Evolutionary conservation across 2,113 vertebrate species (phyloP).

Genomic region (Neofelis nebulosa): DNA sequence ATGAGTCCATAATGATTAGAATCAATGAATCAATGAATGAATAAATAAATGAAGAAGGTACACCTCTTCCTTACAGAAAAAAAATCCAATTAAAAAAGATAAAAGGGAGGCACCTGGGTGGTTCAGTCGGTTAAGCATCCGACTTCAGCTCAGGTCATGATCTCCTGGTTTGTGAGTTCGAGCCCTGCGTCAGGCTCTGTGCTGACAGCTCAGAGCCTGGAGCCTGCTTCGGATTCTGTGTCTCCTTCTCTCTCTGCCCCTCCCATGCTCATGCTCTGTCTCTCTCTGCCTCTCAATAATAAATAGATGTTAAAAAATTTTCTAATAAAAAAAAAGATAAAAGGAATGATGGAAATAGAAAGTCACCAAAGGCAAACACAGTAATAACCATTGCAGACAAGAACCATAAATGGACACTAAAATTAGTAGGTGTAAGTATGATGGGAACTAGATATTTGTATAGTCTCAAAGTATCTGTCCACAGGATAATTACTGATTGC

Average conservation of each 20-base stretch:
- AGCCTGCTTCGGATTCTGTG: too few species aligned
- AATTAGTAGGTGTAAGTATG: background rate
- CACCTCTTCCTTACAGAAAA: background rate
- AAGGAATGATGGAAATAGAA: background rate
- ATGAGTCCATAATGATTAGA: background rate
- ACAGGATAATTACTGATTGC: background rate
- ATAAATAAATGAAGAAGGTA: background rate
- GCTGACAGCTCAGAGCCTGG: too few species aligned
- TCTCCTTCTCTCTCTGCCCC: too few species aligned
- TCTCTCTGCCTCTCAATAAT: too few species aligned
- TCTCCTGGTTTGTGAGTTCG: too few species aligned
- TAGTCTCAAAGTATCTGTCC: background rate
- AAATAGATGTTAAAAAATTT: too few species aligned
- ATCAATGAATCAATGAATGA: background rate
- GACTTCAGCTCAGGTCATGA: too few species aligned
- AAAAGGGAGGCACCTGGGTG: background rate
- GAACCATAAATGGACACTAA: background rate
- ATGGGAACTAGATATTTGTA: background rate
- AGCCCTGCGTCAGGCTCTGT: too few species aligned
- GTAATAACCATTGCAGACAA: background rate
- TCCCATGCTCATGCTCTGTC: too few species aligned
- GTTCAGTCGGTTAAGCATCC: too few species aligned
- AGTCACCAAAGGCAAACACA: background rate
- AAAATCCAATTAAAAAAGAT: background rate
- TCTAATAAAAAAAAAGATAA: background rate